These are phyloP conservation scores for Oncorhynchus kisutch DNA, from an alignment of 2,113 vertebrate genomes.

Conservation along the genomic window DNA sequence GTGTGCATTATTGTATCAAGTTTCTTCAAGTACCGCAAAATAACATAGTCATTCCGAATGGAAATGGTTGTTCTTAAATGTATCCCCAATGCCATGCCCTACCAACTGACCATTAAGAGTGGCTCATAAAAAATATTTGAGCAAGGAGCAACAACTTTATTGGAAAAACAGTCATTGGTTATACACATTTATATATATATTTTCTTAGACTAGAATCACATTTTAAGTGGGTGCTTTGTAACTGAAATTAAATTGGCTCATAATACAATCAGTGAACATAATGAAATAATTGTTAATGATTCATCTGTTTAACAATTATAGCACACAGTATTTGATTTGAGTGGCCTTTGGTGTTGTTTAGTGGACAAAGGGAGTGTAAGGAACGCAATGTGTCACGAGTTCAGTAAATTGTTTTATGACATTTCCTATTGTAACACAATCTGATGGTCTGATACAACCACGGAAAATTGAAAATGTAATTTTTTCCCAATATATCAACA, in stretches of 20 bases:
- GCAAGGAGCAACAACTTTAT: too few species aligned
- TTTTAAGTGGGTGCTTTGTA: neutral
- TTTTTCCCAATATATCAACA: conserved; percentile 32
- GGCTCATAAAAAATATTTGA: too few species aligned
- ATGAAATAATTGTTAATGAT: conserved; percentile 7
- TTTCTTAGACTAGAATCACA: neutral
- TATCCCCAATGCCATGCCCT: too few species aligned
- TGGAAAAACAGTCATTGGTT: too few species aligned
- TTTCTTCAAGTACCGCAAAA: neutral
- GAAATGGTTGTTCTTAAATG: too few species aligned
- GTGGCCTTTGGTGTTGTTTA: neutral
- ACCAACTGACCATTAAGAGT: too few species aligned
- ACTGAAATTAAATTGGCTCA: neutral
- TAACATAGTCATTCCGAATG: too few species aligned
- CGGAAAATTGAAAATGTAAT: too few species aligned
- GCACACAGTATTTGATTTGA: neutral
- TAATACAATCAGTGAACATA: conserved; percentile 19
- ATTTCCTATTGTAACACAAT: neutral
- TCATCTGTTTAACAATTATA: conserved; percentile 10
- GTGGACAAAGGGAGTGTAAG: neutral
- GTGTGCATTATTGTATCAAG: conserved; percentile 10
- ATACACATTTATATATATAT: too few species aligned
- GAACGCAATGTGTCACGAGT: neutral
- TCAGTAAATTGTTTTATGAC: neutral
- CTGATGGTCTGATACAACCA: neutral